phyloP scores from a whole-genome alignment of 2,797 vertebrate genomes.

The Pipistrellus pygmaeus region DNA sequence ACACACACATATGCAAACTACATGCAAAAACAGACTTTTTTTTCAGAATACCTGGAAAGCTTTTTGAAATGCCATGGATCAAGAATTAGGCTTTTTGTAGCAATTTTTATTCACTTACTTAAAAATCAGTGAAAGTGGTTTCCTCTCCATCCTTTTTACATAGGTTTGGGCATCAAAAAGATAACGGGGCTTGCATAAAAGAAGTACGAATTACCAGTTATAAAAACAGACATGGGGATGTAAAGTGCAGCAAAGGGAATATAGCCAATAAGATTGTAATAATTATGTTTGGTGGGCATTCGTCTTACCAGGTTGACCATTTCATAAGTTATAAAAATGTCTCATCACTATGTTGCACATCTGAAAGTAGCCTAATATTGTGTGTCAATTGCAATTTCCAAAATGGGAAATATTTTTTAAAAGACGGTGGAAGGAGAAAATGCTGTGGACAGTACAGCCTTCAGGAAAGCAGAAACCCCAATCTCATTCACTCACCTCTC shows the following conservation, averaged over 20 bases:
- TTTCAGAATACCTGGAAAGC: not conserved
- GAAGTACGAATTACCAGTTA: not conserved
- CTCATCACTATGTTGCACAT: not conserved
- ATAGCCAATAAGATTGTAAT: not conserved
- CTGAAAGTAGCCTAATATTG: not conserved
- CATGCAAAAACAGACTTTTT: not conserved
- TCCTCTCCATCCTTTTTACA: conserved; percentile 43
- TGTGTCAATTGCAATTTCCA: not conserved
- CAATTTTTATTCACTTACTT: conserved; percentile 39
- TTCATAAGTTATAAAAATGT: not conserved
- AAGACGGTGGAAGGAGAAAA: not conserved
- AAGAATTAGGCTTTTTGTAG: conserved; percentile 3
- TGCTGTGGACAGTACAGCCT: not conserved
- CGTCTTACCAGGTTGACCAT: not conserved
- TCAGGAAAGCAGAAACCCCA: not conserved
- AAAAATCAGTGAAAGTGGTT: conserved; percentile 23
- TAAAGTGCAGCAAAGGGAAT: not conserved
- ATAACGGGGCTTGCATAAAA: not conserved
- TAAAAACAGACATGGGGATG: not conserved
- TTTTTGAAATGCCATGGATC: not conserved
- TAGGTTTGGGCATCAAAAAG: conserved; percentile 5
- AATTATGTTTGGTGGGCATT: not conserved
- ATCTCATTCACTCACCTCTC: not conserved
- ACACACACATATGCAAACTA: not conserved
- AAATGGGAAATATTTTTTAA: not conserved